phyloP scores from a whole-genome alignment of 2,113 vertebrate species.

The Macroglossus sobrinus region DNA sequence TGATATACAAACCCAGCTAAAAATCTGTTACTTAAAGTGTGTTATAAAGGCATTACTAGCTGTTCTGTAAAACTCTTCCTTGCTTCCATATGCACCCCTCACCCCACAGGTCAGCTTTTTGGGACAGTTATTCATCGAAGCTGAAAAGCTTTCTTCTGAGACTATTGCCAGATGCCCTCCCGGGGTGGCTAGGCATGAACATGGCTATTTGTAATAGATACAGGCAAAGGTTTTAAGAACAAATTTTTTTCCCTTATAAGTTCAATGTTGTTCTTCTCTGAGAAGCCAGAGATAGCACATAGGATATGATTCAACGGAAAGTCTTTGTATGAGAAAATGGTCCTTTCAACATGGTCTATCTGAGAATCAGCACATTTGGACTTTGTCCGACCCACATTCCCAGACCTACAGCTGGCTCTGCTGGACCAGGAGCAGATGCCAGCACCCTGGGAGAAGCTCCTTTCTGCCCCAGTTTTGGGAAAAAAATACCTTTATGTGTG shows the following conservation, averaged over 20 bases:
- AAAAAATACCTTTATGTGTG: neutral
- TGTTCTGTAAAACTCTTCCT: neutral
- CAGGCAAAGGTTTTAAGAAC: constrained; percentile 47
- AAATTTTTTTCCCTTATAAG: constrained; percentile 49
- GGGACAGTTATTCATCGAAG: neutral
- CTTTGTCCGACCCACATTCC: constrained; percentile 23
- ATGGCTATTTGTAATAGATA: constrained; percentile 49
- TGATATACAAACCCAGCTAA: constrained; percentile 3
- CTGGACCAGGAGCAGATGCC: neutral
- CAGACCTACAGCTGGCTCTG: constrained; percentile 38
- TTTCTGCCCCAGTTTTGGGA: neutral
- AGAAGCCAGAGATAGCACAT: constrained; percentile 56
- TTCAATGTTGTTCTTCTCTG: constrained; percentile 42
- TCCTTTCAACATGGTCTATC: constrained; percentile 60
- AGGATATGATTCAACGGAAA: constrained; percentile 69
- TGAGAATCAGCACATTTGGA: constrained; percentile 59
- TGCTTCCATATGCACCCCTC: neutral
- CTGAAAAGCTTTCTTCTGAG: constrained; percentile 32
- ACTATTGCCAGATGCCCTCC: constrained; percentile 47
- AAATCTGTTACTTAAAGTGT: neutral
- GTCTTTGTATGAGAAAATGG: constrained; percentile 55
- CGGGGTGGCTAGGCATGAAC: constrained; percentile 45
- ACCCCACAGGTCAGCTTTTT: neutral
- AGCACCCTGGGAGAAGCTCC: neutral
- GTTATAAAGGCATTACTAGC: neutral